phyloP scores from a whole-genome alignment of 1,140 invertebrate genomes.

The Odontomachus brunneus region DNA sequence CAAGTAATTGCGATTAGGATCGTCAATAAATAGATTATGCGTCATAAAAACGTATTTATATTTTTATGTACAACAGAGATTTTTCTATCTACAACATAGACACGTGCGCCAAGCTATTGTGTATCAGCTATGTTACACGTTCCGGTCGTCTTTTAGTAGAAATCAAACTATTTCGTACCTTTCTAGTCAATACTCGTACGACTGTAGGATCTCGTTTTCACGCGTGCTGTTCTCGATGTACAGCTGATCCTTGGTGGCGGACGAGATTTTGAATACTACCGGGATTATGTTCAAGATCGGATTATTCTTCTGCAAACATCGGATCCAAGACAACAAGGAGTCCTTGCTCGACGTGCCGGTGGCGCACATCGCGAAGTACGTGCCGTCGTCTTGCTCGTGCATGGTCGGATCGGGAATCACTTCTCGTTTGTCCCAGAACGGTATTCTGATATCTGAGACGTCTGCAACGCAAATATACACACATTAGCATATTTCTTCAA shows the following conservation, averaged over 20 bases:
- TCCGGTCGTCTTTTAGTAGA: background rate
- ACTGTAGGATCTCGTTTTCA: background rate
- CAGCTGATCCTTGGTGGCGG: background rate
- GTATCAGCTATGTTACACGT: background rate
- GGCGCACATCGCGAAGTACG: slow-evolving; percentile 93
- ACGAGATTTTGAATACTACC: slow-evolving; percentile 89
- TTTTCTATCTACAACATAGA: slow-evolving; percentile 1
- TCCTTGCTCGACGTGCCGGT: slow-evolving; percentile 96
- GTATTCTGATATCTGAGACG: slow-evolving; percentile 88
- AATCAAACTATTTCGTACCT: background rate
- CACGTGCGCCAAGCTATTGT: background rate
- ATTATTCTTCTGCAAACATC: slow-evolving; percentile 93
- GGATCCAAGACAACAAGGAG: slow-evolving; percentile 96
- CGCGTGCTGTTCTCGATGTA: background rate
- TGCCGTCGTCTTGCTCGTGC: slow-evolving; percentile 98
- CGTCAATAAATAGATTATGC: no score
- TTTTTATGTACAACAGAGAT: no score
- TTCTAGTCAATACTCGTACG: background rate
- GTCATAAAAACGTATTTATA: no score
- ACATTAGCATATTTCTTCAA: no score
- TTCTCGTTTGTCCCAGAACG: slow-evolving; percentile 84
- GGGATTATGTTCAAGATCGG: slow-evolving; percentile 90
- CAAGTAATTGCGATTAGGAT: no score
- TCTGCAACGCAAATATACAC: slow-evolving; percentile 85
- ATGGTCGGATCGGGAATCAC: slow-evolving; percentile 87